Evolutionary conservation across 2,797 vertebrate species (phyloP), one percentile per base, ranked within the genome.

Genomic region (Leptoclinus maculatus): DNA sequence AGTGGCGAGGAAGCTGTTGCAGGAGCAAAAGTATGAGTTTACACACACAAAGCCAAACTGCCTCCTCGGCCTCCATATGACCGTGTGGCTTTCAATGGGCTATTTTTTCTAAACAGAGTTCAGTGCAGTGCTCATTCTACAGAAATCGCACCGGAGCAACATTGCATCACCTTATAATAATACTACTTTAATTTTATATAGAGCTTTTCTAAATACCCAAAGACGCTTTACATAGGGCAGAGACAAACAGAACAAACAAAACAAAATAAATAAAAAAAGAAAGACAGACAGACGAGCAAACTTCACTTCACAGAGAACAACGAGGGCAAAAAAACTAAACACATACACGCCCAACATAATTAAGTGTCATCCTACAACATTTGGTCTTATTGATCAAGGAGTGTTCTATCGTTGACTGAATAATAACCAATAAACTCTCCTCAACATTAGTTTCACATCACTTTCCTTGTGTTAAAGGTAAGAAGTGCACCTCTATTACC

Each of bases 341-440:
- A 9, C 27, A 72, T 1, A 73, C 14, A 75, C 49, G 79, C 21
- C 8, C 25, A 73, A 76, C 56, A 64, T 64, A 62, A 39, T 45
- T 7, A 71, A 78, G 38, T 25, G 14, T 67, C 29, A 71, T 60
- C 12, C 14, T 85, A 83, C 29, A 81, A 82, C 54, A 88, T 88
- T 91, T 92, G 88, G 88, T 93, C 87, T 80, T 60, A 49, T 74
- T 82, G 14, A 79, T 68, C 29, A 83, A 60, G 69, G 78, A 84
- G 0, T 80, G 83, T 87, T 76, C 74, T 76, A 83, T 78, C 79
- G 64, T 5, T 29, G n/a, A 76, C 21, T 64, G 34, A 53, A 66
- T 27, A 32, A 75, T 65, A 85, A 29, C 3, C 5, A 80, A 72
- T 29, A 68, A 83, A 64, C 13, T 41, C 36, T 62, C 13, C 47